Evolutionary conservation across 2,797 vertebrate genomes (phyloP), one percentile per base, ranked within the genome.

Genomic region (Syngnathus acus): DNA sequence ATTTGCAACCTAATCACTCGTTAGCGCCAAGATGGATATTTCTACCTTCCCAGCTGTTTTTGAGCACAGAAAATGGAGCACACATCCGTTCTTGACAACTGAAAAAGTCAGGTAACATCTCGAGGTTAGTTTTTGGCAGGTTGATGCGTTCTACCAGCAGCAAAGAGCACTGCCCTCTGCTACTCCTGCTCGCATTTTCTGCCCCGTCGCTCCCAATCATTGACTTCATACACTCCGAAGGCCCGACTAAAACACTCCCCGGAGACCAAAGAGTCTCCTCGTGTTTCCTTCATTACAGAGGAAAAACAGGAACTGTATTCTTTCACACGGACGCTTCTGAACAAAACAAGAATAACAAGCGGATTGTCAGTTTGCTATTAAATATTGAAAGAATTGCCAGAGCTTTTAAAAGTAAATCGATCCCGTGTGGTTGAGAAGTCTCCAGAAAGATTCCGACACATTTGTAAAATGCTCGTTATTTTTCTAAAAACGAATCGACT

Each of bases 191-290:
- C 69, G 69, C 57, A 14, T 80, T 73, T 83, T 88, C 85, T 87
- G 87, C 82, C 80, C 83, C 53, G 68, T 84, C 82, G 62, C 79
- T 84, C 79, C 72, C 75, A 72, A 88, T 86, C 79, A 84, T 82
- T 82, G 74, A 81, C 82, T 85, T 72, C 64, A 66, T 84, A 82
- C 77, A 84, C 69, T 85, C 69, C 69, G 65, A 82, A 60, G 76
- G 74, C 65, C 67, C 65, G 6, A 59, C 62, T 79, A 76, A 83
- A 89, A 81, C 70, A 65, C 68, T 78, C 82, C 85, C 80, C 23
- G 48, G 62, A 68, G 84, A 82, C 69, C 64, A 21, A 45, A 8
- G n/a, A 8, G 47, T 74, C 54, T 64, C 54, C 26, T 16, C 37
- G 54, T 32, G 23, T 57, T 57, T 32, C 26, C 26, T 57, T 26